A percentile compares a stretch with the other conserved stretches of the same genome.
phyloP scores from a whole-genome alignment of 1,140 invertebrate species.

The Temnothorax longispinosus region DNA sequence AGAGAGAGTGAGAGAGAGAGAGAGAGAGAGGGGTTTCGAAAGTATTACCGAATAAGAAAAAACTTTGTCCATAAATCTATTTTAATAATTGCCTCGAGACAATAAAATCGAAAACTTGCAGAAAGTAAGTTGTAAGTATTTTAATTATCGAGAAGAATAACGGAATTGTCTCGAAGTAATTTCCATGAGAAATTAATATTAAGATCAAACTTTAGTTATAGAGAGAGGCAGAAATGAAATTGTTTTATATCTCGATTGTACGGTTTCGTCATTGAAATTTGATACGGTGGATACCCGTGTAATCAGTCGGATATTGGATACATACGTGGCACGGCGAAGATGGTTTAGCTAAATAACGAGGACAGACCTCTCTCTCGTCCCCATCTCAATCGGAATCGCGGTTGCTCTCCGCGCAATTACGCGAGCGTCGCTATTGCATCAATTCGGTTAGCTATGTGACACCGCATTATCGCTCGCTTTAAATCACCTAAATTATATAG shows the following conservation, averaged over 20 bases:
- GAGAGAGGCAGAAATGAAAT: not conserved
- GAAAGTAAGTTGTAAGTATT: not conserved
- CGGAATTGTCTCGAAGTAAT: not conserved
- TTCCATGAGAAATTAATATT: not conserved
- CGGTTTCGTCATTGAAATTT: not conserved
- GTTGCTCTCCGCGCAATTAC: conserved; percentile 64
- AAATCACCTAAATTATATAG: conserved; percentile 72
- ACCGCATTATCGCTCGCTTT: conserved; percentile 68
- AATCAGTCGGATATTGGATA: not conserved
- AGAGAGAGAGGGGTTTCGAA: not conserved
- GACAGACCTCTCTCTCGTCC: not conserved
- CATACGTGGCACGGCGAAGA: conserved; percentile 8
- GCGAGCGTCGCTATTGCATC: conserved; percentile 66
- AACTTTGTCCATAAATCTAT: not conserved
- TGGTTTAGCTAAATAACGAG: conserved; percentile 36
- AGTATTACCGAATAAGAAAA: not conserved
- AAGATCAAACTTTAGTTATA: not conserved
- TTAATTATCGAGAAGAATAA: not conserved
- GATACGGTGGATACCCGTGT: not conserved
- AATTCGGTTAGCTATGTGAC: conserved; percentile 71
- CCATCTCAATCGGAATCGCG: conserved; percentile 54
- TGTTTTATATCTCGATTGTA: not conserved
- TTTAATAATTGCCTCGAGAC: not conserved
- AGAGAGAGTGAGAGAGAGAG: not conserved
- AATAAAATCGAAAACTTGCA: not conserved